Evolutionary conservation across 1,140 invertebrate genomes (phyloP).

Genomic region (Aethina tumida): DNA sequence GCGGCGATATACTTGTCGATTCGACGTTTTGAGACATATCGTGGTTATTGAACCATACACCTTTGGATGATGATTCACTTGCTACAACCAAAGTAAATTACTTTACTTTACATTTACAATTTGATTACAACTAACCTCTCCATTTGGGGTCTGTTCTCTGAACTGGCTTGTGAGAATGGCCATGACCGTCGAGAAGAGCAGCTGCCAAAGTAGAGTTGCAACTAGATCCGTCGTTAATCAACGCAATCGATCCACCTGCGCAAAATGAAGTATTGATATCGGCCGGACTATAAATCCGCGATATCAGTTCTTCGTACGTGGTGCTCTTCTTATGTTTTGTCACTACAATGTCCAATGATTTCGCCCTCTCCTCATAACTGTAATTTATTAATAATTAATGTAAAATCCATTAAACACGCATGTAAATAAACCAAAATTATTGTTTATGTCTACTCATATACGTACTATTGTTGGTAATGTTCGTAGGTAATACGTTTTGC

Average conservation of each 20-base stretch:
- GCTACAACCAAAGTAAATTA: slow-evolving; percentile 4
- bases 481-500: slow-evolving; percentile 80
- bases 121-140: slow-evolving; percentile 22
- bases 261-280: slow-evolving; percentile 43
- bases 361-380: slow-evolving; percentile 85
- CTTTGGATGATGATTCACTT: slow-evolving; percentile 15
- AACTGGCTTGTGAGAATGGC: slow-evolving; percentile 25
- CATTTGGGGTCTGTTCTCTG: slow-evolving; percentile 30
- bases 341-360: slow-evolving; percentile 80
- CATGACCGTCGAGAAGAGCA: slow-evolving; percentile 41
- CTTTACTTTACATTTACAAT: neutral
- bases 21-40: slow-evolving; percentile 29
- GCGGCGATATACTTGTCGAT: slow-evolving; percentile 37
- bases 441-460: slow-evolving; percentile 6
- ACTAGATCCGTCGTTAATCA: slow-evolving; percentile 16
- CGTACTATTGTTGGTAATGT: slow-evolving; percentile 86
- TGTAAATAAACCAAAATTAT: neutral
- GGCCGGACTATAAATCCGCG: slow-evolving; percentile 73
- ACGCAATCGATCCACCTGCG: slow-evolving; percentile 23
- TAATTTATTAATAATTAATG: slow-evolving; percentile 15
- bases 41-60: slow-evolving; percentile 31
- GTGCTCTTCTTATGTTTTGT: slow-evolving; percentile 78
- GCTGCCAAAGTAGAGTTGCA: slow-evolving; percentile 37
- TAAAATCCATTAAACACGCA: neutral
- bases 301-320: slow-evolving; percentile 87